A percentile compares a stretch with the other conserved stretches of the same genome.
These are phyloP conservation scores for Zoanthus sociatus DNA, from an alignment of 92 coral and sea anemone species.

Conservation along the genomic window DNA sequence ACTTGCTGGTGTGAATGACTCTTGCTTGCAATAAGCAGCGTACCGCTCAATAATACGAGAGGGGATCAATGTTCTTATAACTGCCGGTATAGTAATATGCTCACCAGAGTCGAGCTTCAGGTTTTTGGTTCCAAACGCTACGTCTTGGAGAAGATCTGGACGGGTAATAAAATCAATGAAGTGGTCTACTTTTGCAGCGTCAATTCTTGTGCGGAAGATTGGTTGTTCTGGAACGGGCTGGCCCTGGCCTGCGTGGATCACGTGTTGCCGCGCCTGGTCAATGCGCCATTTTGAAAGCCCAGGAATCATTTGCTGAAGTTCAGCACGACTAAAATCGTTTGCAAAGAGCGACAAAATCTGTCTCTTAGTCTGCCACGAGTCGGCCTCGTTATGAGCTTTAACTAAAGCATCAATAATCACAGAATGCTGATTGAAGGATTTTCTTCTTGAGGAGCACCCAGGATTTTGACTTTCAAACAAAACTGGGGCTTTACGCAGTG, in stretches of 20 bases:
- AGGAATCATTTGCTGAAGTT: slow-evolving; percentile 46
- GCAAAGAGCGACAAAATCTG: slow-evolving; percentile 67
- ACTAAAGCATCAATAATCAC: slow-evolving; percentile 56
- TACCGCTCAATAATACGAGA: slow-evolving; percentile 50
- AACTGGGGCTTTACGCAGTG: slow-evolving; percentile 24
- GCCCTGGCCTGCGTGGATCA: slow-evolving; percentile 38
- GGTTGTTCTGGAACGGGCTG: slow-evolving; percentile 44
- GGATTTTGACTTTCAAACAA: background rate
- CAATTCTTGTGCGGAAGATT: slow-evolving; percentile 50
- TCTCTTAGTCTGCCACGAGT: slow-evolving; percentile 53
- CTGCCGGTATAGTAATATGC: slow-evolving; percentile 40
- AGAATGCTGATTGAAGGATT: slow-evolving; percentile 41
- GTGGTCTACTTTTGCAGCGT: slow-evolving; percentile 55
- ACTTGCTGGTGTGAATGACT: slow-evolving; percentile 32
- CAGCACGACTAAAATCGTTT: slow-evolving; percentile 41
- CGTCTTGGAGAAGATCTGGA: slow-evolving; percentile 62
- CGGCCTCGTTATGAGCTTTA: slow-evolving; percentile 57
- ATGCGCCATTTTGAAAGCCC: slow-evolving; percentile 60
- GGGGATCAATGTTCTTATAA: slow-evolving; percentile 51
- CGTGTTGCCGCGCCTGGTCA: slow-evolving; percentile 54
- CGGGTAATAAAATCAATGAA: slow-evolving; percentile 57
- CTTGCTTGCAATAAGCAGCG: slow-evolving; percentile 32
- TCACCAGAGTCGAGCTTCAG: slow-evolving; percentile 45
- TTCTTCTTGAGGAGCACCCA: background rate
- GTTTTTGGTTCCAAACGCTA: slow-evolving; percentile 60